Evolutionary conservation across 2,113 vertebrate species (phyloP), one percentile per base, ranked within the genome.

Genomic region (Chionodraco myersi): DNA sequence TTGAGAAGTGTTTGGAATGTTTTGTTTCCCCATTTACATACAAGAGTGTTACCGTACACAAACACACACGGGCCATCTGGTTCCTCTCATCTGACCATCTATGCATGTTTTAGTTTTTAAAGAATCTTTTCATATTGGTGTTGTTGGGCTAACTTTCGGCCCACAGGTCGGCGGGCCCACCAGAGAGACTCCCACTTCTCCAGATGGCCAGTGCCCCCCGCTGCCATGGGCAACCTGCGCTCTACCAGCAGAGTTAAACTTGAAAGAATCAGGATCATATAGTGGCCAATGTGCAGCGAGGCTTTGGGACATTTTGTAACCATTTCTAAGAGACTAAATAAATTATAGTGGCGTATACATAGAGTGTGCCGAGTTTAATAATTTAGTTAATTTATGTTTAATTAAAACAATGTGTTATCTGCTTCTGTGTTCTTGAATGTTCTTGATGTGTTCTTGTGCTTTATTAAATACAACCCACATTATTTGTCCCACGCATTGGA

Each of bases 201-300:
- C 90, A 88, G 88, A 91, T 89, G 88, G 88, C 72, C 58, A 58
- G 56, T 51, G 26, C 77, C 48, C 80, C 90, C 86, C 75, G 80
- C 88, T 83, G 82, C 72, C 79, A 49, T 34, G 66, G 70, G 52
- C 61, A 84, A 86, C 75, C 85, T 86, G 68, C 61, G 73, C 75
- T 69, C 66, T 81, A 73, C 58, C 16, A 66, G 74, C 51, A 2
- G 3, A 66, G 63, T 76, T 80, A 58, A 79, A 73, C 77, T 75
- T 79, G 41, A 59, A 84, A 60, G 44, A 70, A 30, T 67, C 67
- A 6, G 75, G 23, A 67, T 54, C 34, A 62, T 59, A 54, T 60
- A 51, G 47, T 58, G 57, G 41, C 58, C 34, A 56, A 10, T 12
- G n/a, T 66, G 54, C 12, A 34, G 56, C 52, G 30, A 72, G 6